Conservation (phyloP, 1,140 invertebrate genomes). For the Cataglyphis hispanica region DNA sequence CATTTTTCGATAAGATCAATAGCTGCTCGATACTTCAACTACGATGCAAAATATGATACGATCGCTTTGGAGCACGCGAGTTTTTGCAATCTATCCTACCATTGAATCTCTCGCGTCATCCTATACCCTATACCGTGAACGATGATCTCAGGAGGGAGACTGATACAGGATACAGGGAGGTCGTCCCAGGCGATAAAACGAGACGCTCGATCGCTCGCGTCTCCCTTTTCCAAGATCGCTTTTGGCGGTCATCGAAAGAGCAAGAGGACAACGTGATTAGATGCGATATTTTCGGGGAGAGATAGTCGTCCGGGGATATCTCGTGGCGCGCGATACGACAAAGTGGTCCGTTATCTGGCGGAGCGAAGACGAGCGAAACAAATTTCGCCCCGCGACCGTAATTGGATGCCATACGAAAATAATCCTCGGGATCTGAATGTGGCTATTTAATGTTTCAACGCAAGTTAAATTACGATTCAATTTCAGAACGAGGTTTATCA, state of each 20-base stretch:
- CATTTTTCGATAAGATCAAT: conserved; percentile 1
- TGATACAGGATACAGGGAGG: conserved; percentile 69
- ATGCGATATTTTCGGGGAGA: conserved; percentile 35
- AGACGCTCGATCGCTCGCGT: conserved; percentile 44
- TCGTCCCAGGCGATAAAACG: conserved; percentile 31
- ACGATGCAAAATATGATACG: conserved; percentile 63
- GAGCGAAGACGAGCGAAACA: conserved; percentile 32
- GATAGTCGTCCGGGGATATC: conserved; percentile 40
- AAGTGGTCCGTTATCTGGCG: conserved; percentile 59
- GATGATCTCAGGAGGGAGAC: conserved; percentile 56
- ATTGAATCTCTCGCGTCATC: conserved; percentile 70
- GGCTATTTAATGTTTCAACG: conserved; percentile 51
- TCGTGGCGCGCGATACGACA: conserved; percentile 60
- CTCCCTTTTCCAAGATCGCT: conserved; percentile 32
- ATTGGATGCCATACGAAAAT: conserved; percentile 59
- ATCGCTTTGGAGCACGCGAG: conserved; percentile 59
- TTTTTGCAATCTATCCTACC: conserved; percentile 71
- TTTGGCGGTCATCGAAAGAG: conserved; percentile 51
- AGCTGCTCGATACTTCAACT: conserved; percentile 11
- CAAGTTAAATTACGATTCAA: conserved; percentile 63
- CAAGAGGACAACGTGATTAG: conserved; percentile 39
- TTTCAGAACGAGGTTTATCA: conserved; percentile 45
- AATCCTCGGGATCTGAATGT: conserved; percentile 38
- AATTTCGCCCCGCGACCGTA: conserved; percentile 37
- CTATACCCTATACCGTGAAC: conserved; percentile 70